Evolutionary conservation across 2,888 invertebrate genomes (phyloP).

Genomic region (Cryptus viduatorius): DNA sequence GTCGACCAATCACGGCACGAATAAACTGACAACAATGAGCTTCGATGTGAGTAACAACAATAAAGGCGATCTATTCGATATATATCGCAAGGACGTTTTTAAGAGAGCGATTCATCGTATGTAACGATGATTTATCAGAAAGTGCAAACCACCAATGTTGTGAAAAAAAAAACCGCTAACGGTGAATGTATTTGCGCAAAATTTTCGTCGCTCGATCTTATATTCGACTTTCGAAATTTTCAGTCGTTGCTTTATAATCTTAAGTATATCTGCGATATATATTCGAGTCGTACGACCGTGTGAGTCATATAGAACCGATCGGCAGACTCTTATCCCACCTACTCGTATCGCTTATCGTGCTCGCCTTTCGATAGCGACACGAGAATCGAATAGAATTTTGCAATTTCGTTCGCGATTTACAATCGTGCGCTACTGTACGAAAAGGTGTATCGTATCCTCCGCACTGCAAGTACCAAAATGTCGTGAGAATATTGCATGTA

Average conservation of each 20-base stretch:
- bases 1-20: too few species aligned
- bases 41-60: too few species aligned
- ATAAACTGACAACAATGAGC: too few species aligned
- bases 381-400: conserved; percentile 56
- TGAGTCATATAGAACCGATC: conserved; percentile 34
- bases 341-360: conserved; percentile 47
- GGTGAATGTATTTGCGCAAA: neutral
- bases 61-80: too few species aligned
- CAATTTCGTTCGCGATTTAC: conserved; percentile 59
- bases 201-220: conserved; percentile 1
- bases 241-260: neutral
- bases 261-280: neutral
- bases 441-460: neutral
- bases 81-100: too few species aligned
- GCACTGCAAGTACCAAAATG: conserved; percentile 20
- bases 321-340: conserved; percentile 33
- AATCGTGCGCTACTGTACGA: conserved; percentile 9
- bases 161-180: neutral
- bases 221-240: conserved; percentile 9
- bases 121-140: too few species aligned
- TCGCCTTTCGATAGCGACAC: conserved; percentile 29
- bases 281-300: conserved; percentile 17
- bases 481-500: conserved; percentile 42
- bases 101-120: too few species aligned
- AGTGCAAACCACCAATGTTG: too few species aligned